A percentile compares a stretch with the other conserved stretches of the same genome.
Conservation (phyloP, 2,113 vertebrate genomes). For the Glaucidium brasilianum region DNA sequence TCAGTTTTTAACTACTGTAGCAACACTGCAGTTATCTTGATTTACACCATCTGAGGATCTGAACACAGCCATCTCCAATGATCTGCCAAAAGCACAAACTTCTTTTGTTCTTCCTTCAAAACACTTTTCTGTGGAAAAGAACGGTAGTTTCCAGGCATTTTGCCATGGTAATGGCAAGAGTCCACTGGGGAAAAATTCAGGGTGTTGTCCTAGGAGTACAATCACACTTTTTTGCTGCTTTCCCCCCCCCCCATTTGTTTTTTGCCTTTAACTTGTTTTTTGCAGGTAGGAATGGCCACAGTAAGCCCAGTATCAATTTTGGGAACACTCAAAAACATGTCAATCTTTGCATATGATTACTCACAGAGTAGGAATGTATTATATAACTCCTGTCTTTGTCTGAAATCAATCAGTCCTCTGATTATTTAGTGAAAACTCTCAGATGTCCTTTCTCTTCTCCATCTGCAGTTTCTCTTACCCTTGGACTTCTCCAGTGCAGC, state of each 20-base stretch:
- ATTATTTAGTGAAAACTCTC: constrained; percentile 20
- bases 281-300: background rate
- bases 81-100: constrained; percentile 56
- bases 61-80: constrained; percentile 7
- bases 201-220: constrained; percentile 33
- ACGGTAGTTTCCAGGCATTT: constrained; percentile 57
- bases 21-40: constrained; percentile 40
- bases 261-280: background rate
- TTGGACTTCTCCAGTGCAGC: background rate
- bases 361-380: constrained; percentile 38
- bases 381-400: constrained; percentile 29
- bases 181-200: constrained; percentile 42
- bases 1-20: constrained; percentile 49
- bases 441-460: constrained; percentile 8
- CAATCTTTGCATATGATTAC: constrained; percentile 40
- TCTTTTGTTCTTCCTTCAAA: constrained; percentile 61
- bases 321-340: constrained; percentile 15
- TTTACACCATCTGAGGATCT: constrained; percentile 54
- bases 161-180: constrained; percentile 51
- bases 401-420: constrained; percentile 1
- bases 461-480: background rate
- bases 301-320: background rate
- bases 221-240: background rate
- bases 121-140: constrained; percentile 48
- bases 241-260: background rate